Evolutionary conservation across 2,113 vertebrate genomes (phyloP), one percentile per base, ranked within the genome.

Genomic region (Indicator indicator): DNA sequence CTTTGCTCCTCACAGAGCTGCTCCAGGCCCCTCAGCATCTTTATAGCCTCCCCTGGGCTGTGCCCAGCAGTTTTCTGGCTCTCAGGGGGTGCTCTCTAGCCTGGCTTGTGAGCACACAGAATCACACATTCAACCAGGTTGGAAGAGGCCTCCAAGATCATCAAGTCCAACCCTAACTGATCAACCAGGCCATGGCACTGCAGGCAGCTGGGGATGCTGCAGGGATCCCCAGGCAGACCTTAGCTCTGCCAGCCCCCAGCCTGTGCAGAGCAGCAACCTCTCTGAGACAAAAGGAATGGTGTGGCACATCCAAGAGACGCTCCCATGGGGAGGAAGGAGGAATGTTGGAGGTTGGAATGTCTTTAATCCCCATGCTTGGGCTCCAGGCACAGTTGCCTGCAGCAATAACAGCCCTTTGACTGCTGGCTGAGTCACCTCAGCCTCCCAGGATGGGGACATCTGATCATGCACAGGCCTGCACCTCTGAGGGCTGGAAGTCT

Each of bases 341-440:
- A 96, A 84, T 8, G 0, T 81, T 81, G 92, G 83, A 55, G 78
- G 24, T 89, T 95, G 94, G 93, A 94, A 96, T 94, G 90, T 42
- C 91, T 97, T 91, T 96, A 92, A 92, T 94, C 83, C 88, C 67
- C 9, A 1, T 65, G 60, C 54, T 76, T 2, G 4, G 52, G 81
- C 96, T 94, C 55, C 91, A 95, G 94, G 89, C 90, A 89, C 74
- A 89, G 77, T 46, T 92, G 78, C 89, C 86, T 94, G 68, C 19
- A 89, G 94, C 88, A 83, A 9, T 60, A 93, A 93, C 92, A 96
- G 89, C 71, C 91, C 77, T 94, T 94, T 87, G 89, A 91, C 71
- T 87, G 71, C 74, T 75, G 90, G 58, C 77, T 96, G 96, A 96
- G 90, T 95, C 94, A 93, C 94, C 86, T 88, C 67, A 92, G 94